Base-by-base conservation (phyloP, 1,140 invertebrate genomes). In the Meteorus sp. region DNA sequence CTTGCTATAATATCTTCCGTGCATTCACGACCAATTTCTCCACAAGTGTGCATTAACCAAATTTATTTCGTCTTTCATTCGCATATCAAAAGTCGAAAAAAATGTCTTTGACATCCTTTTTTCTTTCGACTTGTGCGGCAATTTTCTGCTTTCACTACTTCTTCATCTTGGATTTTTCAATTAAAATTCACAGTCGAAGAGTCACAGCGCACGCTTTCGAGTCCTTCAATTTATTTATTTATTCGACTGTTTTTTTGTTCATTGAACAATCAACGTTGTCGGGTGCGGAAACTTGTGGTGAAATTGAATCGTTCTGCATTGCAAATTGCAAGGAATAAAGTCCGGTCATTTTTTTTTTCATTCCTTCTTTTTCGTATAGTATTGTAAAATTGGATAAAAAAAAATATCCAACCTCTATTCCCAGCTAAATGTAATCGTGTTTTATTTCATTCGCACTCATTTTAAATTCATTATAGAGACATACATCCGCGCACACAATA, bases 141-240 rank as follows among this genome's bases (percentile, higher is more conserved):
- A 20, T 17, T 27, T 50, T 9, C 27, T 44, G 44, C 31, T 47
- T 56, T 48, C n/a, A 35, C 48, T 56, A 33, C 2, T 35, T 48
- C 23, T 39, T 1, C 35, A 13, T 15, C 19, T 47, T n/a, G 19
- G 27, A 17, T 43, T 45, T 29, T 56, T 22, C 29, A 31, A 17
- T 47, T 22, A 22, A 50, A 39, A 51, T 50, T 59, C 57, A 59
- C 57, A 59, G 57, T 59, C 57, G 43, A 50, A 23, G 56, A 58
- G 37, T 59, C 57, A 53, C 57, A 59, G 57, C 57, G 53, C 57
- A 50, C 47, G 57, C 45, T 59, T 19, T 27, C 9, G 44, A 39
- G 8, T 7, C 43, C 4, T 44, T 35, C 39, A n/a, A 4, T 50
- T 45, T 15, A 7, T 17, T 8, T 41, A 22, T 15, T 8, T 39